Base-by-base conservation (phyloP, 2,797 vertebrate genomes). In the Brachyrhaphis roseni region DNA sequence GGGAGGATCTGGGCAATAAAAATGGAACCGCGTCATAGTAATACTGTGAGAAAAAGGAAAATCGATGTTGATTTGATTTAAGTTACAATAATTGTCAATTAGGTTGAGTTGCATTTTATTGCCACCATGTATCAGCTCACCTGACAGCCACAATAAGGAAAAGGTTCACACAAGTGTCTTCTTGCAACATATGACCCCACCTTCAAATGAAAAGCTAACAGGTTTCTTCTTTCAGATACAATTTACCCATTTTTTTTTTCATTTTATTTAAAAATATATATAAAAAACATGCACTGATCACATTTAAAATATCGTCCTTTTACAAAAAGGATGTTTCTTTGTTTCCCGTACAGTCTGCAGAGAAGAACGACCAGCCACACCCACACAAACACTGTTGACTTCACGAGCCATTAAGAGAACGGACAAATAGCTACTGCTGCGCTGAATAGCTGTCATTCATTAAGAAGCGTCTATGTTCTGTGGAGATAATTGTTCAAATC, bases 61-160 rank as follows among this genome's bases (percentile, higher is more conserved):
- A 87, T 89, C 81, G 59, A 81, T 74, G 77, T n/a, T 83, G 82
- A 94, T 90, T 83, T 8, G 23, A 92, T 94, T 91, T 81, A 51
- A 59, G 71, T 34, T 23, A 84, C 83, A 86, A 88, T 90, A 91
- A 88, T 82, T 82, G 90, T 88, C 87, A 86, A 82, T 92, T 90
- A 76, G 12, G 46, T 20, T 82, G 86, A 87, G 15, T 76, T 78
- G 75, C 0, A 75, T 73, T 79, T 78, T 86, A 94, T 93, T 92
- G 89, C 90, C 83, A 72, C 79, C 87, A 79, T 93, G 83, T 57
- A 83, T 93, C 90, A 92, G 82, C 81, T 82, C 45, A 86, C 75
- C 68, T 81, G 78, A 74, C 82, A 45, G 18, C 0, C 8, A 43
- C 11, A 10, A 43, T 1, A 18, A 39, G 36, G 6, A 57, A 55